Base-by-base conservation (phyloP, 2,797 vertebrate genomes). In the Tiaroga cobitis region DNA sequence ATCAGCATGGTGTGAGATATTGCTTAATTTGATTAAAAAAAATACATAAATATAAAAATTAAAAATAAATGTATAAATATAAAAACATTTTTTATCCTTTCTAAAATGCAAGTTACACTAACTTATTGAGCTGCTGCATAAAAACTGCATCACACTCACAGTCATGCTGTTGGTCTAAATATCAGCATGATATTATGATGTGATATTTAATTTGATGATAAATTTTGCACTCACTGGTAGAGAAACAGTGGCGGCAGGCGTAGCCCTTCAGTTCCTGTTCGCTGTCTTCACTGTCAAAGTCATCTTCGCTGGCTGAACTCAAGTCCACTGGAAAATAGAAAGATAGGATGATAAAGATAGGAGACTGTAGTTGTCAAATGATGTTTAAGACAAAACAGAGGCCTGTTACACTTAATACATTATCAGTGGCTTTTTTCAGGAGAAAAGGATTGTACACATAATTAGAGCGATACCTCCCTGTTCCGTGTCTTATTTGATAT, bases 241-340 rank as follows among this genome's bases (percentile, higher is more conserved):
- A 97, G 95, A 99, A 99, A 93, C 98, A 99, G 95, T 99, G 98
- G 26, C 98, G 97, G 90, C 98, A 99, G 91, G 98, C 98, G 97
- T 99, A 99, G 89, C 98, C 98, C 94, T 99, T 99, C 94, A 99
- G 95, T 89, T 99, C 98, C 94, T 99, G 98, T 83, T 99, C 98
- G 0, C 98, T 99, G 96, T 99, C 98, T 92, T 99, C 98, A 21
- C 98, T 99, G 96, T 99, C 98, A 81, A 99, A 98, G 93, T 99
- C 98, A 97, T 99, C 98, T 92, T 99, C 98, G 0, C 98, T 99
- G 94, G 98, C 98, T 0, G 98, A 99, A 90, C 98, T 99, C 91
- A 99, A 94, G 94, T 99, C 98, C 97, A 99, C 98, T 99, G 92
- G 24, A 91, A 87, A 54, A 49, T 49, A 90, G 59, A 86, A 26